Evolutionary conservation across 2,888 invertebrate genomes (phyloP).

Genomic region (Adelphocoris suturalis): DNA sequence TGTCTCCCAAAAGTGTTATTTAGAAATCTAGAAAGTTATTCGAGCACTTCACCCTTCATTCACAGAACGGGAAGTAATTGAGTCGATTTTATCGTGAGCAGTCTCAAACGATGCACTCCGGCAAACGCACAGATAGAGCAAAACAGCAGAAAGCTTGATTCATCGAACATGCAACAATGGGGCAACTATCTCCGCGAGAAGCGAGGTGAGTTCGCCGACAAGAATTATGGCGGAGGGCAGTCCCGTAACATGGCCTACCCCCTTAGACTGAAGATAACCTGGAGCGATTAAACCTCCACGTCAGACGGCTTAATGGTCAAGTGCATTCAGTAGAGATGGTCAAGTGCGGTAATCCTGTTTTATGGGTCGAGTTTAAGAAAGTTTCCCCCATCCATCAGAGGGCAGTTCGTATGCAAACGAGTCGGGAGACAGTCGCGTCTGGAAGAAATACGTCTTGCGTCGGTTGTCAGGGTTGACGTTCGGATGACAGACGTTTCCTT

Average conservation of each 20-base stretch:
- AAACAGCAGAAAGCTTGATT: slow-evolving; percentile 3
- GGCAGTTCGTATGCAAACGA: slow-evolving; percentile 26
- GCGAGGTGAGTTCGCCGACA: slow-evolving; percentile 2
- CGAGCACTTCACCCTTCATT: not conserved
- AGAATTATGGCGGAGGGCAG: not conserved
- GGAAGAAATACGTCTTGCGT: slow-evolving; percentile 4
- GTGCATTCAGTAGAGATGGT: not conserved
- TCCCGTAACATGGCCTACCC: not conserved
- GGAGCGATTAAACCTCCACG: slow-evolving; percentile 34
- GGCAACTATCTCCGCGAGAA: slow-evolving; percentile 10
- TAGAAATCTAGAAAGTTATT: no score
- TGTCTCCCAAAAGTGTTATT: no score
- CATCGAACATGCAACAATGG: slow-evolving; percentile 27
- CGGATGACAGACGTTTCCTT: not conserved
- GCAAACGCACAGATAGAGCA: not conserved
- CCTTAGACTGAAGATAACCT: slow-evolving; percentile 28
- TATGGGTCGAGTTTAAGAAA: slow-evolving; percentile 1
- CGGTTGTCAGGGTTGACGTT: not conserved
- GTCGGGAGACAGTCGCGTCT: not conserved
- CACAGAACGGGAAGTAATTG: slow-evolving; percentile 5
- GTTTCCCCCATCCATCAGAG: slow-evolving; percentile 8
- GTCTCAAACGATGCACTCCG: not conserved
- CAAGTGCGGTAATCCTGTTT: slow-evolving; percentile 33
- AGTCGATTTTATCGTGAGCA: not conserved
- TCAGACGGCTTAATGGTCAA: slow-evolving; percentile 25